phyloP scores from a whole-genome alignment of 2,113 vertebrate species.

The Paracyprichromis sp. region DNA sequence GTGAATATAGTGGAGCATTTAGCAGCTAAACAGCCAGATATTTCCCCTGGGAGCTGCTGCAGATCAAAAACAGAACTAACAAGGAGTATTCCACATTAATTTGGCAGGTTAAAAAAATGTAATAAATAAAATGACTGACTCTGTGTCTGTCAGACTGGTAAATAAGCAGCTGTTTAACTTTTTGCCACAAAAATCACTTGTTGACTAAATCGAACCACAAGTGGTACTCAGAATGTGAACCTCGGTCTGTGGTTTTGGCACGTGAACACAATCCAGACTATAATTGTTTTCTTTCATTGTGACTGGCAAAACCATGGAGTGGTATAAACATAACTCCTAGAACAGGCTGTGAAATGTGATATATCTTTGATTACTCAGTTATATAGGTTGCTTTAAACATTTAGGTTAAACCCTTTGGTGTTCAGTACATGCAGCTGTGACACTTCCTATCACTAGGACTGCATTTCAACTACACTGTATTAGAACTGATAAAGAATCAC shows the following conservation, averaged over 20 bases:
- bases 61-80: neutral
- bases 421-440: neutral
- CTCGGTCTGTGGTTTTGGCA: neutral
- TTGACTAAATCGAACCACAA: neutral
- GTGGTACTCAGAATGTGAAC: neutral
- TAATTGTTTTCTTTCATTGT: neutral
- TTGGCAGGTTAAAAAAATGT: neutral
- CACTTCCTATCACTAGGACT: neutral
- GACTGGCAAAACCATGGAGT: neutral
- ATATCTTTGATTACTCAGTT: neutral
- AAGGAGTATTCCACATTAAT: neutral
- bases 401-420: neutral
- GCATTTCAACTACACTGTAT: neutral
- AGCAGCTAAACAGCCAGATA: neutral
- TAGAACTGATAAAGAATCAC: neutral
- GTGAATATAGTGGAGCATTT: neutral
- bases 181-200: neutral
- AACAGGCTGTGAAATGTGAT: neutral
- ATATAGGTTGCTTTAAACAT: neutral
- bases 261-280: neutral
- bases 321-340: fast-evolving
- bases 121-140: neutral
- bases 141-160: neutral
- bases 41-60: neutral
- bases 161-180: neutral